A percentile compares a stretch with the other conserved stretches of the same genome.
These are phyloP conservation scores for Zeugodacus cucurbitae DNA, from an alignment of 1,140 invertebrate species.

Conservation along the genomic window DNA sequence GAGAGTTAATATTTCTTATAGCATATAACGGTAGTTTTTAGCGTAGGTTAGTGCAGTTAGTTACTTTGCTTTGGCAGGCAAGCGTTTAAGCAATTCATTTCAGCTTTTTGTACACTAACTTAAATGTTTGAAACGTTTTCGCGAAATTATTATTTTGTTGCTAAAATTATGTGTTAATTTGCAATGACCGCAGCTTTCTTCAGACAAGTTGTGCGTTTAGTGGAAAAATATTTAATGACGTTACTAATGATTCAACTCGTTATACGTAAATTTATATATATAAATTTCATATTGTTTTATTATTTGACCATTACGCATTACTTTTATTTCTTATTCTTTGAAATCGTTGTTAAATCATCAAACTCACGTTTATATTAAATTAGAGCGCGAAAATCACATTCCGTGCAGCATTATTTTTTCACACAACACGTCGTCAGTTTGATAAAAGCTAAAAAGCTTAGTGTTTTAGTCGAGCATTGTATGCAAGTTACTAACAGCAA, in stretches of 20 bases:
- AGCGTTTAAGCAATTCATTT: neutral
- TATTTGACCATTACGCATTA: neutral
- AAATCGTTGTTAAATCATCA: neutral
- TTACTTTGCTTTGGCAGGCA: neutral
- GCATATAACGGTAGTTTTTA: neutral
- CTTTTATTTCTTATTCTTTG: neutral
- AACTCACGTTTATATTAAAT: neutral
- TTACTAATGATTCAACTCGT: no score
- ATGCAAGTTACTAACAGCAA: neutral
- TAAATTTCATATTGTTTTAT: neutral
- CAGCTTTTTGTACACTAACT: neutral
- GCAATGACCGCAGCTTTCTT: neutral
- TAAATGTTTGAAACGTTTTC: neutral
- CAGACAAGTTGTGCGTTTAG: neutral
- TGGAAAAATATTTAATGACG: neutral
- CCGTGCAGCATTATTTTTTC: neutral
- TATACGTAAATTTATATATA: no score
- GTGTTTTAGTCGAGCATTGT: neutral
- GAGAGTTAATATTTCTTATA: neutral
- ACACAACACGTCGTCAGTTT: neutral
- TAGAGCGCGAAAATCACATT: slow-evolving; percentile 11
- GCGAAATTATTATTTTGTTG: neutral
- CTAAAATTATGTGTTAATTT: neutral
- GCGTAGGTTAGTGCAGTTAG: neutral
- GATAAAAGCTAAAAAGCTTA: neutral